Conservation (phyloP, 2,888 invertebrate species). For the Lasioglossum marginatum region DNA sequence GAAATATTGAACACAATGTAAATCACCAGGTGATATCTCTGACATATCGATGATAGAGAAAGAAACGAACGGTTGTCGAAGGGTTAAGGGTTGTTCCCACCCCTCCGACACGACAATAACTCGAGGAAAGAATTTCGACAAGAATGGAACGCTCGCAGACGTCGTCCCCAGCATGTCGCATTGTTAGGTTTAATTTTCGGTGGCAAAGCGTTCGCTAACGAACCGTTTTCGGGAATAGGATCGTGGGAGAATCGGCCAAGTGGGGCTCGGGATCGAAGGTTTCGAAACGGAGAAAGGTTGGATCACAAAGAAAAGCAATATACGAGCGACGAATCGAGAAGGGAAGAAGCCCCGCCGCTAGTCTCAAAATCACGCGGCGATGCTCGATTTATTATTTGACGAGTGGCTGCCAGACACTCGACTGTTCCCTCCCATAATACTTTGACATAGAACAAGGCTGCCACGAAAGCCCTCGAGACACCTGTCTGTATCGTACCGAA, state of each 20-base stretch:
- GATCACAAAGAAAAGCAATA: constrained; percentile 10
- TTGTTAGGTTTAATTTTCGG: background rate
- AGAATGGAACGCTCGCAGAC: background rate
- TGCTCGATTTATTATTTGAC: constrained; percentile 41
- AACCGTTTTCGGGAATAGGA: background rate
- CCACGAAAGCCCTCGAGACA: constrained; percentile 2
- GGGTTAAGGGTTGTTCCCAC: background rate
- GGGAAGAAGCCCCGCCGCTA: background rate
- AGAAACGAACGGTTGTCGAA: background rate
- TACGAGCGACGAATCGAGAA: background rate
- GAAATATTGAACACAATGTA: background rate
- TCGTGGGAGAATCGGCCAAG: background rate
- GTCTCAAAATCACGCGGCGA: background rate
- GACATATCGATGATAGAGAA: no score
- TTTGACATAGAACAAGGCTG: background rate
- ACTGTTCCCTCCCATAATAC: constrained; percentile 15
- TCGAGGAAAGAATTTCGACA: background rate
- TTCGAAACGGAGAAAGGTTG: background rate
- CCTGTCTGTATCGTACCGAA: constrained; percentile 20
- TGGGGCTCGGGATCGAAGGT: background rate
- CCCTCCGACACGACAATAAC: background rate
- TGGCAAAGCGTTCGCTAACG: background rate
- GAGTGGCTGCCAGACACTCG: constrained; percentile 25
- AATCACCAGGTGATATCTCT: no score
- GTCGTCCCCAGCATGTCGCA: background rate